Evolutionary conservation across 2,797 vertebrate species (phyloP), one percentile per base, ranked within the genome.

Genomic region (Varecia variegata): DNA sequence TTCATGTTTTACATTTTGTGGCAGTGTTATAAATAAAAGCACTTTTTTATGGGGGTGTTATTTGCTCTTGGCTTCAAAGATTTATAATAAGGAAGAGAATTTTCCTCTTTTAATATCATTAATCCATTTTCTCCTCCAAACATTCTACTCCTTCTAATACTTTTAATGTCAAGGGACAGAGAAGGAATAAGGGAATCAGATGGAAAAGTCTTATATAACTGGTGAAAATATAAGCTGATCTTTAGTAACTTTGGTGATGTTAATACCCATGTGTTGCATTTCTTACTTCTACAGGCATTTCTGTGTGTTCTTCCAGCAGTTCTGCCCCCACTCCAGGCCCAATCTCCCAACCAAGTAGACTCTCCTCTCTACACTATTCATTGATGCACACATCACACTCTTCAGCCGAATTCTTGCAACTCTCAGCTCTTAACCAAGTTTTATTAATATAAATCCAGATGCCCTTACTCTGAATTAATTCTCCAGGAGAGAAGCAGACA

Each of bases 241-340:
- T 84, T 60, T 71, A 71, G 6, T 82, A 71, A 86, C 32, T 52
- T 38, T 70, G 14, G 4, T 77, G 45, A 40, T 79, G 2, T 40
- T 47, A 67, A 73, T 62, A 18, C 18, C 3, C 11, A 45, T 17
- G 1, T 65, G 18, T 11, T 60, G 2, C 4, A 18, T 67, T 77
- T 91, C 10, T 67, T 73, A 54, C 25, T 32, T 18, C 15, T 67
- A 2, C 20, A 3, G 15, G 3, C 76, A 7, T 1, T n/a, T 54
- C 23, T 47, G 0, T 58, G 20, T 86, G 5, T 79, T 45, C 5
- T 40, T 76, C 9, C 27, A 71, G 21, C 8, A 43, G 35, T 27
- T 3, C 2, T 74, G n/a, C 30, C 11, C 1, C 3, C 2, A 74
- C 0, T 17, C 3, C 21, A 47, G 23, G 6, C 1, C 5, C 8